A percentile compares a stretch with the other conserved stretches of the same genome.
Conservation (phyloP, 2,888 invertebrate species). For the Euplexia lucipara region DNA sequence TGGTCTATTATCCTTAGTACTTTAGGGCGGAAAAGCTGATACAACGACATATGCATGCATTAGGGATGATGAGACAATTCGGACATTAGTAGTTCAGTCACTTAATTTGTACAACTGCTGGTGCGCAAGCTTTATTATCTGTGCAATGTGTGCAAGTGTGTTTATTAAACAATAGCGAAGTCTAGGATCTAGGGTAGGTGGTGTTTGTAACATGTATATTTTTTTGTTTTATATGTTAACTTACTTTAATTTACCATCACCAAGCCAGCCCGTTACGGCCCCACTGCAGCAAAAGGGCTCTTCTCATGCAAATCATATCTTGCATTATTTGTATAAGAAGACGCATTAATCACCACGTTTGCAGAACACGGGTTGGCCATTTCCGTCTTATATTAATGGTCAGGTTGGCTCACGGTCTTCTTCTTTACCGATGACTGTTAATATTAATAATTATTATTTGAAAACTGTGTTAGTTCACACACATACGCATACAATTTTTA, state of each 20-base stretch:
- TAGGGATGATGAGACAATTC: conserved; percentile 87
- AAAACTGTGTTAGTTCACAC: too few species aligned
- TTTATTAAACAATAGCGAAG: conserved; percentile 26
- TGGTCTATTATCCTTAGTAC: conserved; percentile 81
- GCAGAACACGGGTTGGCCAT: too few species aligned
- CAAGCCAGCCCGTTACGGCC: too few species aligned
- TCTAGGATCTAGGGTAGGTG: background rate
- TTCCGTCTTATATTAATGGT: too few species aligned
- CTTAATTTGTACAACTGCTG: conserved; percentile 86
- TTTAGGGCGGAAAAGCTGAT: conserved; percentile 86
- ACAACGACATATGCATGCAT: conserved; percentile 90
- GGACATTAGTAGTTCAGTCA: conserved; percentile 79
- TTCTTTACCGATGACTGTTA: too few species aligned
- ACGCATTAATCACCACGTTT: too few species aligned
- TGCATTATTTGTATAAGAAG: too few species aligned
- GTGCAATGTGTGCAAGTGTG: conserved; percentile 33
- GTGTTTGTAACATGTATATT: background rate
- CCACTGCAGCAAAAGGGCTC: too few species aligned
- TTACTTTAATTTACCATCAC: background rate
- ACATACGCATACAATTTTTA: too few species aligned
- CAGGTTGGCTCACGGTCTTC: too few species aligned
- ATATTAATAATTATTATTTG: too few species aligned
- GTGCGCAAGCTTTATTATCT: conserved; percentile 50
- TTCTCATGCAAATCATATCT: too few species aligned
- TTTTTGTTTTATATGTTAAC: background rate